phyloP scores from a whole-genome alignment of 2,113 vertebrate species.

The Numida meleagris region DNA sequence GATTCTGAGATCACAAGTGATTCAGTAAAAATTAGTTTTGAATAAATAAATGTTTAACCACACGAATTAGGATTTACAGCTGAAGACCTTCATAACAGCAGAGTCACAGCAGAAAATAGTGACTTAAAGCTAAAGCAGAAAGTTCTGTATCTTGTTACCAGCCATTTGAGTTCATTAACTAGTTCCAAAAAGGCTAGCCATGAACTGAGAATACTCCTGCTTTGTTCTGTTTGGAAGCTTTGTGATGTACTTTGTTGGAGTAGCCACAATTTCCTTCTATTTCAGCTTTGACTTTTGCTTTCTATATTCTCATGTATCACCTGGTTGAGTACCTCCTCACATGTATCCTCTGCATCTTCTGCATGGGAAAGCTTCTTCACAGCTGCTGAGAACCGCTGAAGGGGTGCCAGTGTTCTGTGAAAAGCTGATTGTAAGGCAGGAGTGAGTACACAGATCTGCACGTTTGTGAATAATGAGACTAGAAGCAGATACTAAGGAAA shows the following conservation, averaged over 20 bases:
- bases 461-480: background rate
- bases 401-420: background rate
- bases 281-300: background rate
- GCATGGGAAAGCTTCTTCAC: background rate
- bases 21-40: background rate
- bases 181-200: background rate
- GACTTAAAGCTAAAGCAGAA: background rate
- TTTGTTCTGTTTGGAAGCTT: background rate
- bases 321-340: background rate
- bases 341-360: background rate
- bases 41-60: conserved; percentile 19
- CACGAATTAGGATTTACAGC: background rate
- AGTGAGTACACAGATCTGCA: background rate
- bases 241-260: background rate
- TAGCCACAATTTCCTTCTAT: background rate
- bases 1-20: conserved; percentile 4
- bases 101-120: background rate
- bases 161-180: background rate
- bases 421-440: background rate
- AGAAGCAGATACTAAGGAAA: conserved; percentile 17
- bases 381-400: background rate
- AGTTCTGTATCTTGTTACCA: background rate
- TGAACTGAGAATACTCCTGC: background rate
- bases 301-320: background rate
- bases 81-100: background rate